Evolutionary conservation across 2,113 vertebrate species (phyloP).

Genomic region (Ancistrus triradiatus): DNA sequence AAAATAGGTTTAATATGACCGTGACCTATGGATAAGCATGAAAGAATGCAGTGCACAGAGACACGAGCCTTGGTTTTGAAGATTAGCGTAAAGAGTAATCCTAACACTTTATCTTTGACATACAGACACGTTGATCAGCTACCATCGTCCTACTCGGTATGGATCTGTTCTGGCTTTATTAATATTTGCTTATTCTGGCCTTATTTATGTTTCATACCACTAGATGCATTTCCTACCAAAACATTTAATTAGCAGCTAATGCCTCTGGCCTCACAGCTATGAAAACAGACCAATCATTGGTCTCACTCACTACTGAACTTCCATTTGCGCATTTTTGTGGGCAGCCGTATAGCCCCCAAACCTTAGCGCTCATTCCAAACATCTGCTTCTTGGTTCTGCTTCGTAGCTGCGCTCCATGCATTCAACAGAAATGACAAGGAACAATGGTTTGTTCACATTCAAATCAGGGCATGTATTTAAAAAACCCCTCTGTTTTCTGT

Average conservation of each 20-base stretch:
- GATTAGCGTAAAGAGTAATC: conserved; percentile 60
- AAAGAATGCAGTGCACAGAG: conserved; percentile 27
- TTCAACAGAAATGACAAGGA: conserved; percentile 17
- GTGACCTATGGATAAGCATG: too few relatives aligned
- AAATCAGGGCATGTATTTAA: not conserved
- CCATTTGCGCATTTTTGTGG: conserved; percentile 12
- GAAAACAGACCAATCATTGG: conserved; percentile 9
- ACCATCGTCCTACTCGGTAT: too few relatives aligned
- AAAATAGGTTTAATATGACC: too few relatives aligned
- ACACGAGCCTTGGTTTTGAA: conserved; percentile 48
- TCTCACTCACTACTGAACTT: conserved; percentile 1
- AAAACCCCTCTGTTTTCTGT: conserved; percentile 1
- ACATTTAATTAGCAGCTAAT: conserved; percentile 17
- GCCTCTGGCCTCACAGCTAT: conserved; percentile 17
- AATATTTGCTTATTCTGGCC: too few relatives aligned
- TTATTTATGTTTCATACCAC: too few relatives aligned
- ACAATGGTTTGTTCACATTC: conserved; percentile 14
- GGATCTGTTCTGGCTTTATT: too few relatives aligned
- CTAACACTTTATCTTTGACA: too few relatives aligned
- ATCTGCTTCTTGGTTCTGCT: conserved; percentile 29
- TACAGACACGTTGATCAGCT: too few relatives aligned
- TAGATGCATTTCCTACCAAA: too few relatives aligned
- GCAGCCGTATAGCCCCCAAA: conserved; percentile 19
- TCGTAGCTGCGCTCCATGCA: not conserved
- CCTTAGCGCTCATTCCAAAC: conserved; percentile 17